A percentile compares a stretch with the other conserved stretches of the same genome.
These are phyloP conservation scores for Salarias fasciatus DNA, from an alignment of 2,797 vertebrate species.

Conservation along the genomic window DNA sequence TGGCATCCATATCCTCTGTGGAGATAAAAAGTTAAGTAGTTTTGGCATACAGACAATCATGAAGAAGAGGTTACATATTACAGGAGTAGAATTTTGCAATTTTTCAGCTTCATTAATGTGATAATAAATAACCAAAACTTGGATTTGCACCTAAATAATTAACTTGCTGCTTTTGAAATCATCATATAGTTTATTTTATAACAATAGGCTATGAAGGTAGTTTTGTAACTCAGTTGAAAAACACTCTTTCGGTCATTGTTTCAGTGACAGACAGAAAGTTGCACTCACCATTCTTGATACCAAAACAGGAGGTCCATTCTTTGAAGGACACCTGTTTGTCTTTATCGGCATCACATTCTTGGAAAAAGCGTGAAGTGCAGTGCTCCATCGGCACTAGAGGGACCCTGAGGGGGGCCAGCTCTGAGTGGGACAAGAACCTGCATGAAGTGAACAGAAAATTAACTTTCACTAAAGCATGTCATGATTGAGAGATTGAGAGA, in stretches of 20 bases:
- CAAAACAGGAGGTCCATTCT: slow-evolving; percentile 94
- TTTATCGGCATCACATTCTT: slow-evolving; percentile 89
- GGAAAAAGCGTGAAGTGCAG: slow-evolving; percentile 93
- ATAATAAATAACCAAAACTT: too few relatives aligned
- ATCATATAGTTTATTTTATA: neutral
- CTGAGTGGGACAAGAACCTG: slow-evolving; percentile 88
- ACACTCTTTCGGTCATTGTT: neutral
- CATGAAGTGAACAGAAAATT: neutral
- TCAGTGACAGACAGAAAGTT: neutral
- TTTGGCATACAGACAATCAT: too few relatives aligned
- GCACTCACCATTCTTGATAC: slow-evolving; percentile 85
- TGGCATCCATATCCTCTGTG: slow-evolving; percentile 82
- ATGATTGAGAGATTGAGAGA: too few relatives aligned
- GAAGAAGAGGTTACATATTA: too few relatives aligned
- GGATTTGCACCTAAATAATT: neutral
- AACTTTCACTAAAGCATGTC: neutral
- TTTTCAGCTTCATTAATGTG: too few relatives aligned
- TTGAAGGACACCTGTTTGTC: slow-evolving; percentile 90
- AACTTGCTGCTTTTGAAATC: neutral
- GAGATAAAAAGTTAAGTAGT: slow-evolving; percentile 20
- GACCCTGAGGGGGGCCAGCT: slow-evolving; percentile 88
- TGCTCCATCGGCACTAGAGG: slow-evolving; percentile 95
- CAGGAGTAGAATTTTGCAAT: too few relatives aligned
- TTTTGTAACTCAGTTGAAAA: too few relatives aligned
- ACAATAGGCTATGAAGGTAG: too few relatives aligned